phyloP scores from a whole-genome alignment of 2,888 invertebrate genomes.

The Phorcus lineatus region DNA sequence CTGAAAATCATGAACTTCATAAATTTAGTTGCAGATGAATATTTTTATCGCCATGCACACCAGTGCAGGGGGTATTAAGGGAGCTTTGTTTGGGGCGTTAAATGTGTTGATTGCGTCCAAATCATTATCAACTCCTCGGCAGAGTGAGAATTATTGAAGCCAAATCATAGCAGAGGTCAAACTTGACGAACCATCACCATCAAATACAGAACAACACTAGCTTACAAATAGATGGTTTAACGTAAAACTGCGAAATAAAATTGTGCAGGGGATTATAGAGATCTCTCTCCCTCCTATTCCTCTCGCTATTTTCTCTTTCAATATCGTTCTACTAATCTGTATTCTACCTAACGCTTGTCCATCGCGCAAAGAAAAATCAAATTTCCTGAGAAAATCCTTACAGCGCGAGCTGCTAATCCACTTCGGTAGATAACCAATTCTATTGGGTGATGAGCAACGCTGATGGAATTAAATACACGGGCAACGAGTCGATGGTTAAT shows the following conservation, averaged over 20 bases:
- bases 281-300: neutral
- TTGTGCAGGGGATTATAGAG: neutral
- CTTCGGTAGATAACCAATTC: slow-evolving; percentile 19
- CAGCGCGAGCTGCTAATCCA: slow-evolving; percentile 18
- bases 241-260: neutral
- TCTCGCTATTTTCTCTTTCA: neutral
- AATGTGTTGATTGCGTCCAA: too few relatives aligned
- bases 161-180: too few relatives aligned
- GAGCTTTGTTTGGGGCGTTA: too few relatives aligned
- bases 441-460: slow-evolving; percentile 19
- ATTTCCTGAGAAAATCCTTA: slow-evolving; percentile 23
- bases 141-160: too few relatives aligned
- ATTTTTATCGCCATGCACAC: too few relatives aligned
- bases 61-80: too few relatives aligned
- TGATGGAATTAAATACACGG: slow-evolving; percentile 23
- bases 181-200: neutral
- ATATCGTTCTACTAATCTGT: neutral
- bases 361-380: slow-evolving; percentile 22
- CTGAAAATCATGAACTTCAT: too few relatives aligned
- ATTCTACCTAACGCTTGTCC: slow-evolving; percentile 10
- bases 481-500: slow-evolving; percentile 10
- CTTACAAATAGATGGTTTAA: slow-evolving; percentile 9
- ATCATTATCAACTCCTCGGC: too few relatives aligned
- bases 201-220: neutral
- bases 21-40: too few relatives aligned